These are phyloP conservation scores for Bombus polaris DNA, from an alignment of 1,140 invertebrate species.

Conservation along the genomic window DNA sequence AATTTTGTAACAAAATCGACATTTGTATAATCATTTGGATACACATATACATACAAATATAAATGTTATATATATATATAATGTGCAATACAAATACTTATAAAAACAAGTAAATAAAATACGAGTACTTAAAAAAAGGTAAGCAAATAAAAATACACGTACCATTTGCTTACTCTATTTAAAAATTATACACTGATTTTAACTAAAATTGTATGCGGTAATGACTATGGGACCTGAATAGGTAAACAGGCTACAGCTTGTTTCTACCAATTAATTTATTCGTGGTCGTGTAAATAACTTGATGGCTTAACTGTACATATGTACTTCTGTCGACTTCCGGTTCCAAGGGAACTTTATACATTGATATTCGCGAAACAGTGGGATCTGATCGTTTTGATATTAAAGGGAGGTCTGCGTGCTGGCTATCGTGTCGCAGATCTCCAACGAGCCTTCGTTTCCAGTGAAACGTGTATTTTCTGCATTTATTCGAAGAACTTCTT, in stretches of 20 bases:
- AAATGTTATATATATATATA: not conserved
- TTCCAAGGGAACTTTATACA: not conserved
- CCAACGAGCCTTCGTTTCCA: slow-evolving; percentile 1
- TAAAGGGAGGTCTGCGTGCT: not conserved
- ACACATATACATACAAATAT: not conserved
- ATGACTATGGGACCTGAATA: too few relatives aligned
- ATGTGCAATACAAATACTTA: too few relatives aligned
- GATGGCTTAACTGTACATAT: slow-evolving; percentile 31
- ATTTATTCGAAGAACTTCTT: slow-evolving; percentile 35
- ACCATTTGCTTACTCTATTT: too few relatives aligned
- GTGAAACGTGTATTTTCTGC: slow-evolving; percentile 41
- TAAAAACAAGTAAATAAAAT: too few relatives aligned
- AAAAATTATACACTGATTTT: too few relatives aligned
- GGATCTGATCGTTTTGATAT: slow-evolving; percentile 20
- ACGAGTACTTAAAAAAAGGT: too few relatives aligned
- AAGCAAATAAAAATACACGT: too few relatives aligned
- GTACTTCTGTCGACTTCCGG: not conserved
- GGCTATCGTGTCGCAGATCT: not conserved
- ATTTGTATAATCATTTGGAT: not conserved
- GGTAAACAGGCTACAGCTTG: not conserved
- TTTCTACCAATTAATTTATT: slow-evolving; percentile 35
- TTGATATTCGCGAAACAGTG: slow-evolving; percentile 1
- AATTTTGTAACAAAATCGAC: too few relatives aligned
- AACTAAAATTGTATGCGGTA: too few relatives aligned
- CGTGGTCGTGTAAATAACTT: slow-evolving; percentile 27